phyloP scores from a whole-genome alignment of 2,113 vertebrate genomes.

The Stomatorhinus ivindoensis region DNA sequence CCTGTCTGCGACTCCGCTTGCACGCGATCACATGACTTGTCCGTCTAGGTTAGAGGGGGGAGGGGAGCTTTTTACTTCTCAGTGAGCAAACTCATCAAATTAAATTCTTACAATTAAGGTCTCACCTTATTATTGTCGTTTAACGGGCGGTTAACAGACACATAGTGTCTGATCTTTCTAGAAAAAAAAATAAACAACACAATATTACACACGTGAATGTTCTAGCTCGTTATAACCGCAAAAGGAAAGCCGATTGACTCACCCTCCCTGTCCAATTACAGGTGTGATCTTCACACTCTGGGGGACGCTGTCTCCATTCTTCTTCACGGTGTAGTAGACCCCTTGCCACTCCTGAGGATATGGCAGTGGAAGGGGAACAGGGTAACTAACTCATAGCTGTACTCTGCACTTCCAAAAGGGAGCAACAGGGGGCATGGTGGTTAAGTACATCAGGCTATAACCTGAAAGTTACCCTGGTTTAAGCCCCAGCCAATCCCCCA shows the following conservation, averaged over 20 bases:
- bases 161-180: slow-evolving; percentile 99
- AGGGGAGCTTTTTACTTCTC: neutral
- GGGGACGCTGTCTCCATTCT: slow-evolving; percentile 87
- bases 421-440: neutral
- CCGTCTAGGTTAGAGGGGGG: slow-evolving; percentile 59
- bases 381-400: neutral
- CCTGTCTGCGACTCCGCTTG: slow-evolving; percentile 86
- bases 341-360: slow-evolving; percentile 88
- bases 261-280: slow-evolving; percentile 96
- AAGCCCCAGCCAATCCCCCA: neutral
- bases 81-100: neutral
- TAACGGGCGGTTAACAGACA: slow-evolving; percentile 94
- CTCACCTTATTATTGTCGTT: slow-evolving; percentile 89
- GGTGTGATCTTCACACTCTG: slow-evolving; percentile 98
- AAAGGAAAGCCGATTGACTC: slow-evolving; percentile 40
- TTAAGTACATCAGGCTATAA: neutral
- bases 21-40: slow-evolving; percentile 77
- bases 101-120: neutral
- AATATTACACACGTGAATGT: neutral
- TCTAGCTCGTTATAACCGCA: neutral
- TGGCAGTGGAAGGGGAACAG: slow-evolving; percentile 14
- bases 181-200: slow-evolving; percentile 33
- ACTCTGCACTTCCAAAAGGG: neutral
- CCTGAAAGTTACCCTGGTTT: neutral
- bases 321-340: slow-evolving; percentile 88